A percentile compares a stretch with the other conserved stretches of the same genome.
Evolutionary conservation across 2,113 vertebrate genomes (phyloP).

Genomic region (Halcyon senegalensis): DNA sequence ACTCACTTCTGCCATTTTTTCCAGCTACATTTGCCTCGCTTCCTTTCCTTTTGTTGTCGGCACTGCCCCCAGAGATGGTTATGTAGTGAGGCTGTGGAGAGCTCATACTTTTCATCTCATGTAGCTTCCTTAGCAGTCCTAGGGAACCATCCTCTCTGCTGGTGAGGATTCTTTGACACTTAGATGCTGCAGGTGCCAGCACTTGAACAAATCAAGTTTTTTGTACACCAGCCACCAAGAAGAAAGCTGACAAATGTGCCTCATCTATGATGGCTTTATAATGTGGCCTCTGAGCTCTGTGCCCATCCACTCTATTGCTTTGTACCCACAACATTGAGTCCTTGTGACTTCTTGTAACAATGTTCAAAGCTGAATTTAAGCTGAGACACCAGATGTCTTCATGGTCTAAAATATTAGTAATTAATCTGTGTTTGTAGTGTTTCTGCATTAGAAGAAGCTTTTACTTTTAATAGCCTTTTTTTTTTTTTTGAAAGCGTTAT

Average conservation of each 20-base stretch:
- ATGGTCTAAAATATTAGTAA: constrained; percentile 20
- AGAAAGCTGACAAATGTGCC: background rate
- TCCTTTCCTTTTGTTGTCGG: background rate
- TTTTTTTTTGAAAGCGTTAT: constrained; percentile 6
- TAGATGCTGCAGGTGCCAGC: background rate
- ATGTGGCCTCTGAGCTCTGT: background rate
- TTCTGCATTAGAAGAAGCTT: constrained; percentile 33
- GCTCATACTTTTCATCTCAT: fast-evolving
- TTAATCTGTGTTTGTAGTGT: constrained; percentile 32
- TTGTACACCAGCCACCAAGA: background rate
- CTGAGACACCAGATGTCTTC: constrained; percentile 16
- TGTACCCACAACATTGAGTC: fast-evolving
- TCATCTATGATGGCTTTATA: background rate
- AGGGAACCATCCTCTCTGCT: background rate
- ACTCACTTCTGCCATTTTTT: background rate
- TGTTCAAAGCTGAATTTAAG: background rate
- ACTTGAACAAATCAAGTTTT: background rate
- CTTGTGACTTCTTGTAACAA: background rate
- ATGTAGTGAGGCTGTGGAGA: background rate
- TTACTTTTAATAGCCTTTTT: constrained; percentile 29
- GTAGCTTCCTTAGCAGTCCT: background rate
- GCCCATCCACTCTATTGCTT: fast-evolving
- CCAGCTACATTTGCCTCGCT: fast-evolving
- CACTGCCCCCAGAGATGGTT: background rate
- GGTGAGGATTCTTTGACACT: background rate